Evolutionary conservation across 2,113 vertebrate species (phyloP).

Genomic region (Rhineura floridana): DNA sequence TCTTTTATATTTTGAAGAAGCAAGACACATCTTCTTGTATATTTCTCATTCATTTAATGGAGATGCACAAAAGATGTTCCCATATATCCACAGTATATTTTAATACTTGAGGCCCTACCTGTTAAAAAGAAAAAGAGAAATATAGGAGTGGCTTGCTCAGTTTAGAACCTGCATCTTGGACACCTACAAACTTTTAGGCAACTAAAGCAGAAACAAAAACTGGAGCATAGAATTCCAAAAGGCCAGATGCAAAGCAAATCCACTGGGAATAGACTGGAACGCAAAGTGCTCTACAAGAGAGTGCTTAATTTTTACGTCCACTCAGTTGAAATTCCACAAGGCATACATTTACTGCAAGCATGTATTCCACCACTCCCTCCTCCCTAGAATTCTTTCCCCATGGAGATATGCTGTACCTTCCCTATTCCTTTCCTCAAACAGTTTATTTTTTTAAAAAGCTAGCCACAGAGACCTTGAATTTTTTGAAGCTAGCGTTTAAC

Average conservation of each 20-base stretch:
- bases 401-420: background rate
- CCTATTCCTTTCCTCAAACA: background rate
- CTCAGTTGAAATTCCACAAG: constrained; percentile 29
- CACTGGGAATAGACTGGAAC: background rate
- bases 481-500: constrained; percentile 25
- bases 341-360: constrained; percentile 11
- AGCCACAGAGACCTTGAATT: constrained; percentile 28
- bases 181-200: background rate
- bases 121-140: background rate
- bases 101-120: background rate
- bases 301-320: background rate
- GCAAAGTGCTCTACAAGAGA: background rate
- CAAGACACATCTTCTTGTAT: background rate
- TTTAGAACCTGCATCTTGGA: background rate
- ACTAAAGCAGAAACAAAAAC: background rate
- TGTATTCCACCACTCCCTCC: constrained; percentile 21
- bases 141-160: background rate
- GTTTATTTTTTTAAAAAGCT: background rate
- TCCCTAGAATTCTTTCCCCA: constrained; percentile 5
- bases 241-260: background rate
- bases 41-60: background rate
- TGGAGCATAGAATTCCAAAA: background rate
- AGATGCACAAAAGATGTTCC: background rate
- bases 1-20: background rate
- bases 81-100: background rate